Conservation (phyloP, 2,113 vertebrate genomes). For the Zosterops japonicus region DNA sequence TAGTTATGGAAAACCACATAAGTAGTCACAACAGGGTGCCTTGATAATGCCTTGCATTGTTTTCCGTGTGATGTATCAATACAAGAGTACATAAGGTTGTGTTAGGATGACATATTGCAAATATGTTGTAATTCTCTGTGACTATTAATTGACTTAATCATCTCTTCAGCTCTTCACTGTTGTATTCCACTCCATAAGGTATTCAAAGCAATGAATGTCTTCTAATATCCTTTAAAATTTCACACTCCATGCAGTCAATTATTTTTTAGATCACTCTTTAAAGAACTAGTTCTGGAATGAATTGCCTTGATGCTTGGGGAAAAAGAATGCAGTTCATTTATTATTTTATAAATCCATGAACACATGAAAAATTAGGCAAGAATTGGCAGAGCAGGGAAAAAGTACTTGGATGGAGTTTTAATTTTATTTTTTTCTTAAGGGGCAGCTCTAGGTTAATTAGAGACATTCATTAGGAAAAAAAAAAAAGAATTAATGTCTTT, state of each 20-base stretch:
- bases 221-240: not conserved
- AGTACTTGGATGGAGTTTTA: not conserved
- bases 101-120: not conserved
- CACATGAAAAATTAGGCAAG: not conserved
- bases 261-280: not conserved
- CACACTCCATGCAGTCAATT: not conserved
- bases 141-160: not conserved
- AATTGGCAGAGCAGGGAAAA: not conserved
- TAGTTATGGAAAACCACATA: not conserved
- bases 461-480: not conserved
- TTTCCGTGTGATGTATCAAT: not conserved
- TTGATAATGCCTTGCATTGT: not conserved
- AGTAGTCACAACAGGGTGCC: not conserved
- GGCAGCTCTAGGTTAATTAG: not conserved
- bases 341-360: not conserved
- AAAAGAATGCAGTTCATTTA: not conserved
- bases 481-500: not conserved
- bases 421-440: not conserved
- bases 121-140: not conserved
- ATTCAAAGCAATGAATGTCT: not conserved
- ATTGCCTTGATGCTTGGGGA: not conserved
- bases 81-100: not conserved
- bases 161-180: not conserved
- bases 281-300: not conserved
- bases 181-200: not conserved